Base-by-base conservation (phyloP, 2,888 invertebrate species). In the Pseudolycoriella hygida region DNA sequence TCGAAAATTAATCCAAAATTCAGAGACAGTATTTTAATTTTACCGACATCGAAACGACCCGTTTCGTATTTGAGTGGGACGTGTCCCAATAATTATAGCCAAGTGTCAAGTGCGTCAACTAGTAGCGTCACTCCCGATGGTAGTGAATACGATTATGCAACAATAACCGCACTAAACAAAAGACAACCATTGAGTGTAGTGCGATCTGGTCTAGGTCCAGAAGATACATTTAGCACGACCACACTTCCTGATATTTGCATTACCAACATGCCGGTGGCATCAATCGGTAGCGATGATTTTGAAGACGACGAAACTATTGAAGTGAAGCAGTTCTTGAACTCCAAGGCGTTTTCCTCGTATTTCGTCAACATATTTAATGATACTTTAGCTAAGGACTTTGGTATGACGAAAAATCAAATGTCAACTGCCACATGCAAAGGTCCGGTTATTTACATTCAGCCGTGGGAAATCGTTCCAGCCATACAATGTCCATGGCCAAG, bases 381-480 rank as follows among this genome's bases (percentile, higher is more conserved):
- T 37, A 70, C 71, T 42, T 57, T 83, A 42, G 77, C 74, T 0
- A 55, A 62, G 1, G 66, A 70, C 18, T 56, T 85, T 49, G 74
- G 73, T 3, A 71, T 84, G 40, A 59, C 70, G 0, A 56, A 66
- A 12, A 66, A 69, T 2, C 67, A 72, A 12, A 61, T 80, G 2
- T 60, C 66, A n/a, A 59, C 62, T 39, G 73, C 75, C 12, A 66
- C 71, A 47, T 73, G 73, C 31, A 74, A 77, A 50, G 77, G 79
- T 2, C 76, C 78, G 1, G 74, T 76, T 48, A 71, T 85, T 49
- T 76, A 77, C 53, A 80, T 78, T 25, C 60, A 68, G 1, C 67
- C 69, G 2, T 79, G 72, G 54, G 80, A 82, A 65, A 69, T 86
- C 11, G 71, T 77, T 53, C 83, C 85, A 8, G 75, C 80, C n/a